These are phyloP conservation scores for Misgurnus mizolepis DNA, from an alignment of 2,113 vertebrate genomes.

Conservation along the genomic window DNA sequence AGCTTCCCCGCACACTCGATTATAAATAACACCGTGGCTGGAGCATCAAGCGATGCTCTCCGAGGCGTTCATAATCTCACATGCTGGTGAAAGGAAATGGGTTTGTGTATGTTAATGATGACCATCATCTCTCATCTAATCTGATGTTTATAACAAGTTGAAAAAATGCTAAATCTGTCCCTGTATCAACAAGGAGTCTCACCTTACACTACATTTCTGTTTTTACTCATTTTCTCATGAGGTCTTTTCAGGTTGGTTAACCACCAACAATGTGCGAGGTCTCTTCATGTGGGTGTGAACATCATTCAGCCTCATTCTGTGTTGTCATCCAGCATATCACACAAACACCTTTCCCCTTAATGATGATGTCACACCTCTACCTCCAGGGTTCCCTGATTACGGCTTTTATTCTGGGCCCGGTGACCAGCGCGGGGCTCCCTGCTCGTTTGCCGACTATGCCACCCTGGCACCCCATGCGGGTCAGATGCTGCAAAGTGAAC, in stretches of 20 bases:
- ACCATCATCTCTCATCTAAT: conserved; percentile 34
- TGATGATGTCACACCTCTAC: conserved; percentile 72
- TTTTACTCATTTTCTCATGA: neutral
- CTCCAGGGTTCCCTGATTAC: conserved; percentile 83
- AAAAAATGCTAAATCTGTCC: conserved; percentile 53
- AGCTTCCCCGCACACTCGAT: conserved; percentile 68
- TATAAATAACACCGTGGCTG: conserved; percentile 69
- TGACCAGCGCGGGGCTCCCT: conserved; percentile 82
- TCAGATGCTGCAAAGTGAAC: conserved; percentile 87
- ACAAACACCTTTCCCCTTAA: conserved; percentile 70
- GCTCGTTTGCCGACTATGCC: conserved; percentile 86
- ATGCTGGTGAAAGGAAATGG: conserved; percentile 66
- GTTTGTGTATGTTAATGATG: conserved; percentile 27
- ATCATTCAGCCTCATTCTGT: conserved; percentile 3
- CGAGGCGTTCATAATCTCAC: conserved; percentile 73
- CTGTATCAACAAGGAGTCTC: conserved; percentile 1
- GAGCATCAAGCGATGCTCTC: conserved; percentile 68
- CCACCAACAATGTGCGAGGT: no score
- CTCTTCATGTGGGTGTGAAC: neutral
- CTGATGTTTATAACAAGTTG: conserved; percentile 61
- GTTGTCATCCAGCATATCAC: conserved; percentile 58
- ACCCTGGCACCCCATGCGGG: conserved; percentile 83
- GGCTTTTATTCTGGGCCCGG: conserved; percentile 86
- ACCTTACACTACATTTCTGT: conserved; percentile 43
- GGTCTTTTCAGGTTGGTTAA: neutral